A percentile compares a stretch with the other conserved stretches of the same genome.
phyloP scores from a whole-genome alignment of 2,797 vertebrate species.

The Sparus aurata region DNA sequence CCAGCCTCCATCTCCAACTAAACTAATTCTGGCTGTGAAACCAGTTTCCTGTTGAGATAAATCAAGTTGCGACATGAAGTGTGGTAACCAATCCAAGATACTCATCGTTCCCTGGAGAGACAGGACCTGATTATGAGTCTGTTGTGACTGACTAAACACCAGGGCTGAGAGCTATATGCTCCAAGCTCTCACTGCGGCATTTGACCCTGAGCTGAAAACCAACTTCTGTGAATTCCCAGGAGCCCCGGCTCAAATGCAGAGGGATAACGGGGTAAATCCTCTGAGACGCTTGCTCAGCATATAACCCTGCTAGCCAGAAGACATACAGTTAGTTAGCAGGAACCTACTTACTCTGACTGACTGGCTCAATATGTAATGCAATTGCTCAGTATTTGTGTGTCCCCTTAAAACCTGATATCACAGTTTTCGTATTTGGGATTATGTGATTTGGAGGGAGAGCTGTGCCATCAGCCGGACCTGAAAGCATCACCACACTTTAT shows the following conservation, averaged over 20 bases:
- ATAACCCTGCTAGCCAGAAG: not conserved
- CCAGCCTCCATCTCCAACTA: constrained; percentile 18
- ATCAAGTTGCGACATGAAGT: constrained; percentile 42
- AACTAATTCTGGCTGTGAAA: constrained; percentile 47
- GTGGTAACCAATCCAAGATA: constrained; percentile 33
- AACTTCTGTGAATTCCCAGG: constrained; percentile 15
- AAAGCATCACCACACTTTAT: constrained; percentile 1
- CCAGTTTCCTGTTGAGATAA: constrained; percentile 38
- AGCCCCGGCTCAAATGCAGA: not conserved
- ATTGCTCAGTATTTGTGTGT: constrained; percentile 1
- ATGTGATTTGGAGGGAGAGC: not conserved
- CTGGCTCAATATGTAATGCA: constrained; percentile 16
- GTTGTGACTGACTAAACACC: constrained; percentile 28
- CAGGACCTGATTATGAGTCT: constrained; percentile 8
- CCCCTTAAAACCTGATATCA: not conserved
- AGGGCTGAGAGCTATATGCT: constrained; percentile 11
- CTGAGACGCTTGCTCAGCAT: not conserved
- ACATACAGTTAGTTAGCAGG: constrained; percentile 7
- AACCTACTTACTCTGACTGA: not conserved
- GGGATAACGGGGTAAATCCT: constrained; percentile 15
- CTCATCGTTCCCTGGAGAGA: constrained; percentile 28
- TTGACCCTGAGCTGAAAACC: constrained; percentile 34
- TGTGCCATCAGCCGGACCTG: constrained; percentile 6
- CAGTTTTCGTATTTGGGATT: constrained; percentile 10
- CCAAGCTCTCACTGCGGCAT: constrained; percentile 25